Conservation (phyloP, 2,888 invertebrate species). For the Diarsia rubi region DNA sequence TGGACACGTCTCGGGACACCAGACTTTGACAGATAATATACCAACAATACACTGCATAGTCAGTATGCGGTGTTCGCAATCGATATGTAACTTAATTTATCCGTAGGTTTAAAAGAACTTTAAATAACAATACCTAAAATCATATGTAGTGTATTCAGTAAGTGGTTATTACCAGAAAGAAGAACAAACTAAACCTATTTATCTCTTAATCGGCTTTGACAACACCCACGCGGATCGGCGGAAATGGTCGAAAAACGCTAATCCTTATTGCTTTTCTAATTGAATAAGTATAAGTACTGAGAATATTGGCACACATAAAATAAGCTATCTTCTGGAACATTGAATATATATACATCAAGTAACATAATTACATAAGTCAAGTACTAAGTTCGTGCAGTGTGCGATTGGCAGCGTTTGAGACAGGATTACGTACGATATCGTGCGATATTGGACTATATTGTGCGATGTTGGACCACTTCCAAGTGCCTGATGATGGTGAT, state of each 20-base stretch:
- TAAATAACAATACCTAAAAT: neutral
- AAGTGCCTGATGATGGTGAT: slow-evolving; percentile 35
- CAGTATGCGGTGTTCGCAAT: neutral
- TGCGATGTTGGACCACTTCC: slow-evolving; percentile 51
- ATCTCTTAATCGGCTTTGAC: neutral
- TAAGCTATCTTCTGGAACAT: neutral
- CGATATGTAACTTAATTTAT: neutral
- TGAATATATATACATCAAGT: slow-evolving; percentile 13
- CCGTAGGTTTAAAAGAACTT: neutral
- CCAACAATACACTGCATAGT: neutral
- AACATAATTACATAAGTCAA: slow-evolving; percentile 24
- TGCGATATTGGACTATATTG: slow-evolving; percentile 14
- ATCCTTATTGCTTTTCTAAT: slow-evolving; percentile 13
- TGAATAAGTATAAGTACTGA: neutral
- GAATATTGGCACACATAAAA: neutral
- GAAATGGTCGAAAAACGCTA: neutral
- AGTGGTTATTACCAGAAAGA: neutral
- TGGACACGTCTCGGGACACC: neutral
- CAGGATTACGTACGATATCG: slow-evolving; percentile 40
- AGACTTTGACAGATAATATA: neutral
- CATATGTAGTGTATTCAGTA: neutral
- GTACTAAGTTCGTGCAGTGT: slow-evolving; percentile 20
- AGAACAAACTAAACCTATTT: neutral
- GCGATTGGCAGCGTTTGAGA: slow-evolving; percentile 43
- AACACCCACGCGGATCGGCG: neutral